Conservation (phyloP, 2,888 invertebrate species). For the Nephrotoma guestfalica region DNA sequence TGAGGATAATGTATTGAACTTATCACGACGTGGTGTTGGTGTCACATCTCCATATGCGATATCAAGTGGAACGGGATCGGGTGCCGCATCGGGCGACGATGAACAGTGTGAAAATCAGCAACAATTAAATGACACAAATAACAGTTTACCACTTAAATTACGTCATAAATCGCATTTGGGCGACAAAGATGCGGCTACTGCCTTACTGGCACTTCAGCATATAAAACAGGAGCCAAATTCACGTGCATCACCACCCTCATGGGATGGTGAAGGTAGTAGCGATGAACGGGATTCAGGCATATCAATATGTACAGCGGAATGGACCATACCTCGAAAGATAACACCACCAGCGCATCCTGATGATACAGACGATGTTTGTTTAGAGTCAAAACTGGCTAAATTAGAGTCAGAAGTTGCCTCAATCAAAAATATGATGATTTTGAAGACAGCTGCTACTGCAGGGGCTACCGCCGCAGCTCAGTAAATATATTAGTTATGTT, state of each 20-base stretch:
- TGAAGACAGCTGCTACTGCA: constrained; percentile 32
- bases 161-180: constrained; percentile 84
- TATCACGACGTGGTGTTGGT: constrained; percentile 39
- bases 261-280: constrained; percentile 81
- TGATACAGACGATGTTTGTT: constrained; percentile 47
- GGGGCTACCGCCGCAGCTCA: constrained; percentile 15
- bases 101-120: constrained; percentile 35
- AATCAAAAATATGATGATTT: constrained; percentile 67
- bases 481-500: not conserved
- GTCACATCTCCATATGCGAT: constrained; percentile 68
- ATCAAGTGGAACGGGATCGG: constrained; percentile 54
- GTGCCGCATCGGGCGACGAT: constrained; percentile 36
- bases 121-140: constrained; percentile 43
- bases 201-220: constrained; percentile 65
- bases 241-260: constrained; percentile 59
- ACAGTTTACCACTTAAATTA: constrained; percentile 75
- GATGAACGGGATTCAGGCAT: constrained; percentile 85
- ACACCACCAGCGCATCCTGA: constrained; percentile 11
- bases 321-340: constrained; percentile 22
- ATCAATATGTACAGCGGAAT: constrained; percentile 44
- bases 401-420: constrained; percentile 84
- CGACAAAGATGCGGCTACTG: constrained; percentile 75
- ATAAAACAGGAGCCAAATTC: constrained; percentile 76
- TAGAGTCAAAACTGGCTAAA: constrained; percentile 74
- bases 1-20: constrained; percentile 45